phyloP scores from a whole-genome alignment of 1,140 invertebrate species.

The Oncopodura yosiiana region DNA sequence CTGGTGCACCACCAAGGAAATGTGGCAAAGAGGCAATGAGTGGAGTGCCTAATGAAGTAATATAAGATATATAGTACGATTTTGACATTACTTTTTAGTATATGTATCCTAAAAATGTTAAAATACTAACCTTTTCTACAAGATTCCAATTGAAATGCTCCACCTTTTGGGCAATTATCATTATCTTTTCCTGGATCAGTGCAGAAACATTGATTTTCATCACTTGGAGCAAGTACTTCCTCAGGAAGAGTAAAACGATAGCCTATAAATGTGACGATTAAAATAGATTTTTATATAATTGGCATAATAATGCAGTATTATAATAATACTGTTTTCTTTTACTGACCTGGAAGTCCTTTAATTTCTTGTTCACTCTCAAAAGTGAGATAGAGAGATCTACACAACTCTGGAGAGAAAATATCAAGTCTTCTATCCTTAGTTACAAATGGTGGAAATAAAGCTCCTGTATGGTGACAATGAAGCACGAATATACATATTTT shows the following conservation, averaged over 20 bases:
- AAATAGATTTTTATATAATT: too few species aligned
- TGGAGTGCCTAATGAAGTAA: slow-evolving; percentile 16
- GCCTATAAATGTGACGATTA: too few species aligned
- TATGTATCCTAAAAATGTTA: not conserved
- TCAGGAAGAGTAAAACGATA: slow-evolving; percentile 14
- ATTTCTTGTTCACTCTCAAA: slow-evolving; percentile 5
- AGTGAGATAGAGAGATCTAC: slow-evolving; percentile 11
- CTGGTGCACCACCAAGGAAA: slow-evolving; percentile 11
- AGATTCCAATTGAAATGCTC: slow-evolving; percentile 1
- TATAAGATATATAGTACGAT: not conserved
- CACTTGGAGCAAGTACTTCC: slow-evolving; percentile 5
- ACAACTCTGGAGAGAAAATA: slow-evolving; percentile 19
- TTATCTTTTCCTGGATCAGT: slow-evolving; percentile 7
- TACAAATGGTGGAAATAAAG: slow-evolving; percentile 14
- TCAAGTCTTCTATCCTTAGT: slow-evolving; percentile 7
- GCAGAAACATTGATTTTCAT: slow-evolving; percentile 18
- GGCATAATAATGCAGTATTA: too few species aligned
- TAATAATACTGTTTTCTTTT: too few species aligned
- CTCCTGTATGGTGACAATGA: too few species aligned
- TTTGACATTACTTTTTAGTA: not conserved
- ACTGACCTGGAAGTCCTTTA: slow-evolving; percentile 14
- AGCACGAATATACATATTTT: too few species aligned
- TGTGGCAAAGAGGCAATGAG: slow-evolving; percentile 20
- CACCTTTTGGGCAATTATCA: slow-evolving; percentile 19
- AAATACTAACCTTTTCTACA: slow-evolving; percentile 16